Evolutionary conservation across 2,797 vertebrate species (phyloP), one percentile per base, ranked within the genome.

Genomic region (Ispidina picta): DNA sequence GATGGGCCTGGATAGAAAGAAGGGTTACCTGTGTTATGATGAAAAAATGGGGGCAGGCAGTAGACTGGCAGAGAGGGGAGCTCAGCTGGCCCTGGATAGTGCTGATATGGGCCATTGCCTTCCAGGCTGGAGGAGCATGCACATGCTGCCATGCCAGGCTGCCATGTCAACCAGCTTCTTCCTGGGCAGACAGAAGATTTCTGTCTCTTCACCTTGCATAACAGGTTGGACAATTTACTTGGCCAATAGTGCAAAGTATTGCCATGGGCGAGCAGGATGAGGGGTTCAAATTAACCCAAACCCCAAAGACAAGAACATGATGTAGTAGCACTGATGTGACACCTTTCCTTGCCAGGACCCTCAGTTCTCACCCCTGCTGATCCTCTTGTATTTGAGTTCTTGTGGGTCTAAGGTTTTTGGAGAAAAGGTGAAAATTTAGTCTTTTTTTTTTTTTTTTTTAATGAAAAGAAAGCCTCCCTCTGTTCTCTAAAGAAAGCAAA

Each of bases 1-100:
- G 85, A 92, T 94, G 93, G 94, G 91, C 88, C 70, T 1, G 28
- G 89, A 26, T 26, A 59, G 77, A 82, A 75, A 64, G 73, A 58
- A 79, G 77, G 87, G 80, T 44, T 89, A 49, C 59, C 68, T 82
- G 89, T n/a, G 86, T 23, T 11, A 9, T 0, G 2, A 49, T 39
- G 84, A 29, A 62, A 52, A 52, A 88, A 83, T 10, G 43, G 31
- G 17, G 69, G 72, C 54, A 74, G 29, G 23, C 7, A 1, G 43
- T 49, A 74, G 56, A 66, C 73, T 66, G 43, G 35, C 0, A 3
- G n/a, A 41, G 35, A 71, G 56, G 18, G 29, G 35, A 65, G 58
- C 69, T 80, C 59, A 26, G 41, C 56, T 54, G 37, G 46, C 8
- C n/a, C 3, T 0, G 1, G 25, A n/a, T 29, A 69, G 17, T 5